A percentile compares a stretch with the other conserved stretches of the same genome.
Evolutionary conservation across 2,888 invertebrate genomes (phyloP).

Genomic region (Tachina fera): DNA sequence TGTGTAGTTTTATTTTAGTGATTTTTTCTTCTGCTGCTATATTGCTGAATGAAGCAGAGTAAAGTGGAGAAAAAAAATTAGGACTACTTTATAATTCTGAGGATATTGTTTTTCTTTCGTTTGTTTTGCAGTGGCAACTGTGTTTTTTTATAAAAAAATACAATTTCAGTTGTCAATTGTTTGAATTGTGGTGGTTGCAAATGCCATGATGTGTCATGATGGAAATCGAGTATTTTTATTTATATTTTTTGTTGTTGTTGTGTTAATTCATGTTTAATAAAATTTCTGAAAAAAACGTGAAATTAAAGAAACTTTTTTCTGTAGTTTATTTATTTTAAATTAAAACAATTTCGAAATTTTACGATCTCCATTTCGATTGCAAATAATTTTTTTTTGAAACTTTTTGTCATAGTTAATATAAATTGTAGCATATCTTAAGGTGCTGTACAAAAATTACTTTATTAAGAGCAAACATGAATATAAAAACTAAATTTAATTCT

Average conservation of each 20-base stretch:
- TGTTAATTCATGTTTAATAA: not conserved
- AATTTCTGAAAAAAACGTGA: not conserved
- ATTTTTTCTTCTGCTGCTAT: conserved; percentile 39
- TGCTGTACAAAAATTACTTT: no score
- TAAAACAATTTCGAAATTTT: no score
- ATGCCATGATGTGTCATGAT: conserved; percentile 57
- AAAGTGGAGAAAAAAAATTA: conserved; percentile 52
- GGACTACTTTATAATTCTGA: conserved; percentile 67
- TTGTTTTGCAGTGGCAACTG: conserved; percentile 37
- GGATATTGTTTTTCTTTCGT: conserved; percentile 51
- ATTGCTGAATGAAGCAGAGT: conserved; percentile 14
- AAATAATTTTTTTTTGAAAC: no score
- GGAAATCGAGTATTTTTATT: conserved; percentile 8
- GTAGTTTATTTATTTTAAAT: no score
- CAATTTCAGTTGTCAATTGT: conserved; percentile 69
- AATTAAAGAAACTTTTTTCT: no score
- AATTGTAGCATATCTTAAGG: no score
- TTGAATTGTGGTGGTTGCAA: conserved; percentile 53
- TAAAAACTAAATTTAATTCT: no score
- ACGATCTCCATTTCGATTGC: no score
- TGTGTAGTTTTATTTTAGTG: conserved; percentile 31
- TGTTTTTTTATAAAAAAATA: conserved; percentile 40
- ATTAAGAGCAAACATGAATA: no score
- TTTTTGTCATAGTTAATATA: no score
- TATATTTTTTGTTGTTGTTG: not conserved